Base-by-base conservation (phyloP, 2,113 vertebrate genomes). In the Paramisgurnus dabryanus region DNA sequence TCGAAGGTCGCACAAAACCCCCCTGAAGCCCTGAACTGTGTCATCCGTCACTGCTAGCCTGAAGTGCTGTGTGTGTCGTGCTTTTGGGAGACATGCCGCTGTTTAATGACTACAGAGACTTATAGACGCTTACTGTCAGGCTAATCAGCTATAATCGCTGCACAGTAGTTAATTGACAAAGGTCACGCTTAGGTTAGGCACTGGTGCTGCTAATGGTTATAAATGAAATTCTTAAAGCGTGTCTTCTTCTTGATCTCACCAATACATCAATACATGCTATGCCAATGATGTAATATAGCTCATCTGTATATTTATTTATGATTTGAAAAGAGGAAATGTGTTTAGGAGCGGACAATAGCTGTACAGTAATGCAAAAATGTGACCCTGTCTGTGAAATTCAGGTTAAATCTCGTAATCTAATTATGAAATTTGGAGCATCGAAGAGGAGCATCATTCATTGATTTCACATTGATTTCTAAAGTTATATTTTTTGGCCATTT, bases 11-110 rank as follows among this genome's bases (percentile, higher is more conserved):
- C 80, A 61, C n/a, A 18, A 47, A 71, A 41, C 55, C 69, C 67
- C 22, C 60, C 60, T 74, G 65, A 85, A 82, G 80, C 71, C 80
- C 72, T 80, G 66, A 82, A 79, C 67, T 41, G 66, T 75, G 65
- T 82, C 83, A 82, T 85, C 79, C 78, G 70, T 85, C 83, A 85
- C 65, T 70, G 49, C 69, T 79, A 71, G 83, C 60, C 80, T 76
- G 60, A 63, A 81, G 71, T 61, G 65, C 39, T 10, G 11, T 22
- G 41, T 70, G 41, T 70, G 58, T 76, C 76, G 66, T 76, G 76
- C 70, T 73, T 61, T 71, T 82, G 60, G 79, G 76, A 82, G 27
- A 75, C 76, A 82, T 76, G 68, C 66, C 76, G 66, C 66, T 67
- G 65, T 79, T 71, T 82, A 85, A 85, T 82, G 83, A 82, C 67